Evolutionary conservation across 2,888 invertebrate genomes (phyloP).

Genomic region (Sphaeridia pumilis): DNA sequence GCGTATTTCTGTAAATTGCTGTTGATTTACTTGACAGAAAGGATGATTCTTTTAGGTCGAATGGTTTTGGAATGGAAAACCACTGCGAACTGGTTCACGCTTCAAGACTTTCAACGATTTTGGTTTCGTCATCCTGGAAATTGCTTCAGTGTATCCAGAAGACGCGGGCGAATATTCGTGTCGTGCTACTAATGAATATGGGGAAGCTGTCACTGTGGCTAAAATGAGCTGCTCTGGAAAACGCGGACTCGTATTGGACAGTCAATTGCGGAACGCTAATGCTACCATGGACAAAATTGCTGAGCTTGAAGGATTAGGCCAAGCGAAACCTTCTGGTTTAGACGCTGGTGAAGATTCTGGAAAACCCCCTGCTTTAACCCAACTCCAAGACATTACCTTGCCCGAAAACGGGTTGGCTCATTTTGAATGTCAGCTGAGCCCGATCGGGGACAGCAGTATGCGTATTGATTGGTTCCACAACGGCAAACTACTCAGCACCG

Average conservation of each 20-base stretch:
- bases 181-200: slow-evolving; percentile 78
- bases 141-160: slow-evolving; percentile 81
- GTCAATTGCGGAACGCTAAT: slow-evolving; percentile 80
- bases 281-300: slow-evolving; percentile 87
- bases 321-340: slow-evolving; percentile 51
- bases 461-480: slow-evolving; percentile 97
- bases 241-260: slow-evolving; percentile 60
- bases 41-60: slow-evolving; percentile 47
- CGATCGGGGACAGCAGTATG: slow-evolving; percentile 85
- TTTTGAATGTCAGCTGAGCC: slow-evolving; percentile 79
- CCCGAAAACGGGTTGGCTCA: slow-evolving; percentile 81
- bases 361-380: slow-evolving; percentile 78
- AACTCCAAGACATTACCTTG: slow-evolving; percentile 69
- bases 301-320: slow-evolving; percentile 71
- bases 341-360: slow-evolving; percentile 61
- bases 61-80: slow-evolving; percentile 91
- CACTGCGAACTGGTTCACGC: slow-evolving; percentile 78
- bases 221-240: slow-evolving; percentile 57
- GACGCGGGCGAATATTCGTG: slow-evolving; percentile 94
- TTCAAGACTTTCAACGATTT: slow-evolving; percentile 85
- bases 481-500: slow-evolving; percentile 38
- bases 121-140: slow-evolving; percentile 86
- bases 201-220: slow-evolving; percentile 80
- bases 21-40: neutral
- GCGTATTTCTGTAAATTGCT: neutral